Percentiles rank a stretch among this genome's conserved stretches.
Conservation (phyloP, 2,113 vertebrate species). For the Seriola aureovittata region DNA sequence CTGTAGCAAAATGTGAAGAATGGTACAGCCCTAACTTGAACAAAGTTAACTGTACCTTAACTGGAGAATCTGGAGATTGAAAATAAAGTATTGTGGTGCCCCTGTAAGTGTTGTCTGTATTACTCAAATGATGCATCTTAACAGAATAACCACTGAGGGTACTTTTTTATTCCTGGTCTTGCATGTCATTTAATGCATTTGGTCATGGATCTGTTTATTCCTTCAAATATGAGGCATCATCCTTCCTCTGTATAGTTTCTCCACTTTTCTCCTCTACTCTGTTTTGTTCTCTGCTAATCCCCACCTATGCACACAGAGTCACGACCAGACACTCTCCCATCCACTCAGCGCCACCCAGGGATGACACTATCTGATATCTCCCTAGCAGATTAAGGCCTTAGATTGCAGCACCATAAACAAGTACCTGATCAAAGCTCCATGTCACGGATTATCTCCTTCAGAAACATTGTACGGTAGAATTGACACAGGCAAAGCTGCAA, state of each 20-base stretch:
- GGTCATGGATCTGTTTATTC: background rate
- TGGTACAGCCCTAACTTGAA: too few relatives aligned
- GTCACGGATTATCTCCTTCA: slow-evolving; percentile 78
- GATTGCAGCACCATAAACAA: slow-evolving; percentile 77
- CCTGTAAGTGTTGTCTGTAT: background rate
- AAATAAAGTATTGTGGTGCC: background rate
- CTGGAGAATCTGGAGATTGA: too few relatives aligned
- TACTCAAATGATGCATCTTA: background rate
- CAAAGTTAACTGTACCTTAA: too few relatives aligned
- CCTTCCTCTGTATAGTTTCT: slow-evolving; percentile 23
- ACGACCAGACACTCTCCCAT: slow-evolving; percentile 75
- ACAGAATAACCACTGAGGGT: background rate
- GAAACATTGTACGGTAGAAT: slow-evolving; percentile 66
- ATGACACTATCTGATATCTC: slow-evolving; percentile 67
- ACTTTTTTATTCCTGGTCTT: background rate
- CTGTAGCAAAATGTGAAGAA: too few relatives aligned
- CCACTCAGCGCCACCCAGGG: slow-evolving; percentile 63
- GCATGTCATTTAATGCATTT: background rate
- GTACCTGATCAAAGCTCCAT: slow-evolving; percentile 78
- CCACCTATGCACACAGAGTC: slow-evolving; percentile 71
- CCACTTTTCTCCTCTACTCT: slow-evolving; percentile 35
- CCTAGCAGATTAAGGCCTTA: slow-evolving; percentile 74
- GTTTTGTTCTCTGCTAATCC: slow-evolving; percentile 74
- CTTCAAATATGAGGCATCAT: slow-evolving; percentile 13
- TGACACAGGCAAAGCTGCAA: slow-evolving; percentile 74